Base-by-base conservation (phyloP, 2,888 invertebrate species). In the Smittia sp. region DNA sequence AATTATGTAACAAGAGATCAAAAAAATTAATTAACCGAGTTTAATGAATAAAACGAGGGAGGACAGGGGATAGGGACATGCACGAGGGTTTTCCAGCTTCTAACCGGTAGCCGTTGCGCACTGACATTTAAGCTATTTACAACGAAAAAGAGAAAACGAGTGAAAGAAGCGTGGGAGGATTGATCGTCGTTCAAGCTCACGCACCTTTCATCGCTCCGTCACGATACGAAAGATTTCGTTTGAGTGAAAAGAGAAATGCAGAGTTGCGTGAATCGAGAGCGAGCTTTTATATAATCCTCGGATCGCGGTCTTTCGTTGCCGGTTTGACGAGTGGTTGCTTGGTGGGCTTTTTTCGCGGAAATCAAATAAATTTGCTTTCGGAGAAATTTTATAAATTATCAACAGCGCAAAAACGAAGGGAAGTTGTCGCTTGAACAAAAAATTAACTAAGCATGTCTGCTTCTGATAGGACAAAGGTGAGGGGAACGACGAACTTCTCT, bases 351-450 rank as follows among this genome's bases (percentile, higher is more conserved):
- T 2, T 46, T 32, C 15, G 46, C 46, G 15, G 15, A 46, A 46
- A 46, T n/a, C 11, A 32, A 32, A 46, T 2, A 46, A 46, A 46
- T 46, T 32, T 32, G 32, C 32, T 3, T 32, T 32, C 9, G 32
- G 32, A 32, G 32, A 32, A 46, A 46, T n/a, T n/a, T 46, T 46
- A 46, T n/a, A 46, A 46, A 46, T 46, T 46, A 46, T 46, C 46
- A 46, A 46, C 46, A 46, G 11, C 46, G 46, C 11, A n/a, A n/a
- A 11, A 46, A 46, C 46, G 11, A 46, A 38, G 11, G 46, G 15
- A 46, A 46, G 15, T 46, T 46, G n/a, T 46, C 15, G 46, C 46
- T 46, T 13, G n/a, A 11, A 2, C 11, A n/a, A n/a, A n/a, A n/a
- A n/a, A n/a, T n/a, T n/a, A n/a, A n/a, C n/a, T n/a, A n/a, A n/a